A percentile compares a stretch with the other conserved stretches of the same genome.
Evolutionary conservation across 2,888 invertebrate genomes (phyloP).

Genomic region (Mythimna lalbum): DNA sequence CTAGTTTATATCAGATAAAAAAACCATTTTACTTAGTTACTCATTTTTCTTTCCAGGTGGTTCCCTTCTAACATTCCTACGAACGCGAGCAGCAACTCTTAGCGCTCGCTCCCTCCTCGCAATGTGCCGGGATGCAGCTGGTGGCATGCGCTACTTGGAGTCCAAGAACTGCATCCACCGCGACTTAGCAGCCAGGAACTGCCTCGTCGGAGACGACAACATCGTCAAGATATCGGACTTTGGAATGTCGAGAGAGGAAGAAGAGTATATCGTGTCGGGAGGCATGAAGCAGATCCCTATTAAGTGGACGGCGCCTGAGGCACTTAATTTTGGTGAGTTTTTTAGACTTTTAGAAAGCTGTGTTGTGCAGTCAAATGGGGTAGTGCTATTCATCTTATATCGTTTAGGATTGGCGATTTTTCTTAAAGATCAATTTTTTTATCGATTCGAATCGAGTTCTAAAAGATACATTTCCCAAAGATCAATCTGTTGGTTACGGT

Average conservation of each 20-base stretch:
- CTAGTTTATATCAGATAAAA: too few species aligned
- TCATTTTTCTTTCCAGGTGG: slow-evolving; percentile 92
- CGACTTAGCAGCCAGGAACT: slow-evolving; percentile 98
- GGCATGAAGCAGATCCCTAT: slow-evolving; percentile 99
- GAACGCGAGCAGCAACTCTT: slow-evolving; percentile 93
- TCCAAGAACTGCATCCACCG: slow-evolving; percentile 99
- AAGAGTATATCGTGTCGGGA: slow-evolving; percentile 98
- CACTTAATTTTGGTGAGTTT: slow-evolving; percentile 96
- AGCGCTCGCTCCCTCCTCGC: slow-evolving; percentile 93
- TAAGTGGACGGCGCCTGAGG: slow-evolving; percentile 99
- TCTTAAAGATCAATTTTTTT: too few species aligned
- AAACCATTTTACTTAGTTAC: neutral
- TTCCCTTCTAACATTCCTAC: slow-evolving; percentile 96
- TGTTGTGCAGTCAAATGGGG: too few species aligned
- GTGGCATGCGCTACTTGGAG: slow-evolving; percentile 98
- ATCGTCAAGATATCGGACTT: slow-evolving; percentile 99
- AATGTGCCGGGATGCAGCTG: slow-evolving; percentile 98
- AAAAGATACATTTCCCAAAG: too few species aligned
- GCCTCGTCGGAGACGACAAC: slow-evolving; percentile 96
- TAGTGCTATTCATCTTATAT: too few species aligned
- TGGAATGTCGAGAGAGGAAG: slow-evolving; percentile 99
- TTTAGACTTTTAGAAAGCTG: neutral
- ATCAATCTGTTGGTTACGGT: too few species aligned
- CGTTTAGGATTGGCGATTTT: too few species aligned
- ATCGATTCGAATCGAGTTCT: too few species aligned